Base-by-base conservation (phyloP, 2,888 invertebrate genomes). In the Embidobia sp. region DNA sequence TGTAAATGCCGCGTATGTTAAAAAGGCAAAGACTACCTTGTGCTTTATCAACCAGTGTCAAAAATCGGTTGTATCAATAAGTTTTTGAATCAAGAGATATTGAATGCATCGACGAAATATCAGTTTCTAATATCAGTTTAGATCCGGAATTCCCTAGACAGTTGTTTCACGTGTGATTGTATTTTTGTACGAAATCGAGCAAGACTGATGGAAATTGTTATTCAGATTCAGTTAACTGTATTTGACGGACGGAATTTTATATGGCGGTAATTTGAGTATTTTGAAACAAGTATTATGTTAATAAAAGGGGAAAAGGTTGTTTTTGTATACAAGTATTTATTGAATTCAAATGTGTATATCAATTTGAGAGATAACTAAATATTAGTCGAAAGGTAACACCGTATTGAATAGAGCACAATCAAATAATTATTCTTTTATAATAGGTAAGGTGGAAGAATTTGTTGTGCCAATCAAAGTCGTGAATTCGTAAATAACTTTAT, bases 131-230 rank as follows among this genome's bases (percentile, higher is more conserved):
- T 63, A 15, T 13, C 31, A 27, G 19, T 49, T 49, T 27, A 63
- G 22, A n/a, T n/a, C n/a, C n/a, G n/a, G 22, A 18, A 35, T 16
- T 37, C 22, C 3, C 22, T 26, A 59, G 18, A 57, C 10, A 29
- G 29, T 57, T 42, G 8, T 18, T 29, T 42, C 44, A 18, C 4
- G 10, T 31, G 5, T 33, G 27, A 44, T 44, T 2, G 22, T 48
- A 61, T 61, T 61, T 61, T 61, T 48, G 37, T 61, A 61, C n/a
- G 22, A 37, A 37, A 37, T 48, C 37, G 5, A n/a, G 26, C 26
- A 61, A 61, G 61, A 48, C 61, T 61, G 61, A 48, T 37, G 35
- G 8, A 48, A 27, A 48, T 61, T 61, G 35, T 31, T 44, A 44
- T 44, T 44, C 3, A 13, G 6, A 42, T 10, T 55, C n/a, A 40